phyloP scores from a whole-genome alignment of 1,140 invertebrate genomes.

The Camponotus pennsylvanicus region DNA sequence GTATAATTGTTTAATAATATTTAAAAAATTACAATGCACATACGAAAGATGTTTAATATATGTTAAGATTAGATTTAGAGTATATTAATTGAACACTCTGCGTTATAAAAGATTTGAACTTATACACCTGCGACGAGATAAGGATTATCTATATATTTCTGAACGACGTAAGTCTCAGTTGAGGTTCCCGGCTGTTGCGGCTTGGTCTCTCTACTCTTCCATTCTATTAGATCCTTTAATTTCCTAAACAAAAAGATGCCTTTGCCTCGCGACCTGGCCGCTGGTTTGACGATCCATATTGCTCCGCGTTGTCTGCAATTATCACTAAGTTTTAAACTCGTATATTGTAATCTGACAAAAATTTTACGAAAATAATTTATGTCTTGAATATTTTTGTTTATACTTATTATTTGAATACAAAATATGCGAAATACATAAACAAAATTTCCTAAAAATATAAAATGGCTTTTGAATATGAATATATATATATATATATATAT shows the following conservation, averaged over 20 bases:
- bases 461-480: background rate
- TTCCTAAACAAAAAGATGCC: constrained; percentile 89
- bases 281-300: constrained; percentile 89
- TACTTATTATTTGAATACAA: background rate
- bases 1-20: background rate
- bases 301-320: constrained; percentile 80
- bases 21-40: background rate
- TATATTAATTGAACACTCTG: background rate
- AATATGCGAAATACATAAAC: background rate
- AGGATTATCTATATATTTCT: constrained; percentile 88
- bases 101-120: constrained; percentile 66
- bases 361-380: background rate
- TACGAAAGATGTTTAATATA: background rate
- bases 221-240: constrained; percentile 81
- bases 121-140: constrained; percentile 88
- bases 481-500: background rate
- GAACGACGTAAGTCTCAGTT: constrained; percentile 84
- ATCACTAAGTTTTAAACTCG: too few species aligned
- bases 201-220: constrained; percentile 73
- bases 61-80: background rate
- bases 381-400: background rate
- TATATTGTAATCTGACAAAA: background rate
- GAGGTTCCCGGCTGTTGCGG: constrained; percentile 49
- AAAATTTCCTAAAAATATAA: background rate
- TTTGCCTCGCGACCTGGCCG: constrained; percentile 84